These are phyloP conservation scores for Peromyscus nudipes DNA, from an alignment of 2,797 vertebrate species.

Conservation along the genomic window DNA sequence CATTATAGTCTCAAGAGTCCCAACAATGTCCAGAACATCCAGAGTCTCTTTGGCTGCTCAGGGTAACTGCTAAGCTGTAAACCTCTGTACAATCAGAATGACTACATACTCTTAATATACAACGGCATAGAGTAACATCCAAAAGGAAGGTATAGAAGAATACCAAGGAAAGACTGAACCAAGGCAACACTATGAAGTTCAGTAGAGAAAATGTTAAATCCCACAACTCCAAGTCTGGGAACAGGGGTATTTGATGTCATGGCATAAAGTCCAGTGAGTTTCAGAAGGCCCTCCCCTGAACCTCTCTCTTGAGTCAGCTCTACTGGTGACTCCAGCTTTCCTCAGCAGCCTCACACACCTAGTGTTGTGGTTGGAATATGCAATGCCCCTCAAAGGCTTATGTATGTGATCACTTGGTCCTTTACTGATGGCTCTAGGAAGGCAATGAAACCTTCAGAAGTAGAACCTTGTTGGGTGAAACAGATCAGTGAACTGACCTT, in stretches of 20 bases:
- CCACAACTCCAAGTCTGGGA: background rate
- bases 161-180: background rate
- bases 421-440: background rate
- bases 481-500: background rate
- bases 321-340: background rate
- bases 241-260: background rate
- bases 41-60: background rate
- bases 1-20: background rate
- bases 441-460: background rate
- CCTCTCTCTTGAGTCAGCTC: background rate
- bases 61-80: background rate
- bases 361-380: background rate
- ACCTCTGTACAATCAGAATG: background rate
- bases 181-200: background rate
- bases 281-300: background rate
- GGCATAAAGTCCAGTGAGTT: no score
- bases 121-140: background rate
- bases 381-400: no score
- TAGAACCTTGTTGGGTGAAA: background rate
- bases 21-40: background rate
- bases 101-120: background rate
- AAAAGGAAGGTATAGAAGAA: background rate
- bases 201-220: background rate
- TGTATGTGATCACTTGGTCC: background rate
- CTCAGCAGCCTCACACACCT: background rate